Evolutionary conservation across 1,140 invertebrate genomes (phyloP), one percentile per base, ranked within the genome.

Genomic region (Trialeurodes vaporariorum): DNA sequence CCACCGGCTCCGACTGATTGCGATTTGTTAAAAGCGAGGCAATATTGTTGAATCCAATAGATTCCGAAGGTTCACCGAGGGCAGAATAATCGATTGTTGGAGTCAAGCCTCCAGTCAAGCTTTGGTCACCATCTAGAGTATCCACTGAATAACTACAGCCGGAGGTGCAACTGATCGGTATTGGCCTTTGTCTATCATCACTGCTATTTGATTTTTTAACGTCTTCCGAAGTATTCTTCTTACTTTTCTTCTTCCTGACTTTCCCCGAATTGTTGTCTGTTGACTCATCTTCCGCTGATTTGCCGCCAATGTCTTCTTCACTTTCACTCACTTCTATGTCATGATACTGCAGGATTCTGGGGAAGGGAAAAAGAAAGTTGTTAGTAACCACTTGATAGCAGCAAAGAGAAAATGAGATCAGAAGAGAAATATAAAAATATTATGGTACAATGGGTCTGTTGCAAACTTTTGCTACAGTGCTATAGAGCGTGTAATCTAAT

Each of bases 311-410:
- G 26, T 81, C 80, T 1, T 85, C 83, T 1, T 85, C 81, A 61
- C 85, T 83, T 2, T 86, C 86, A 70, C 82, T 81, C 27, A 84
- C 81, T 69, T 86, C 83, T 27, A 90, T 81, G 72, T 90, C 86
- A 74, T 87, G 83, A 69, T 86, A 85, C 73, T 85, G 83, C 9
- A 90, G 77, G 61, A 90, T 81, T 74, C 88, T 90, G 75, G 11
- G 79, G 34, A 68, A 68, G 25, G 12, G 34, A 49, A 22, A 61
- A 62, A 67, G 25, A 27, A 23, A 24, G n/a, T 17, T n/a, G 24
- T 70, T 61, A 63, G 65, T 61, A 58, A 9, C 58, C 22, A 67
- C n/a, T n/a, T n/a, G n/a, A n/a, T n/a, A n/a, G n/a, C n/a, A n/a
- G n/a, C n/a, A n/a, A n/a, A n/a, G n/a, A n/a, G n/a, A n/a, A n/a